Base-by-base conservation (phyloP, 2,888 invertebrate species). In the Boloria euphrosyne region DNA sequence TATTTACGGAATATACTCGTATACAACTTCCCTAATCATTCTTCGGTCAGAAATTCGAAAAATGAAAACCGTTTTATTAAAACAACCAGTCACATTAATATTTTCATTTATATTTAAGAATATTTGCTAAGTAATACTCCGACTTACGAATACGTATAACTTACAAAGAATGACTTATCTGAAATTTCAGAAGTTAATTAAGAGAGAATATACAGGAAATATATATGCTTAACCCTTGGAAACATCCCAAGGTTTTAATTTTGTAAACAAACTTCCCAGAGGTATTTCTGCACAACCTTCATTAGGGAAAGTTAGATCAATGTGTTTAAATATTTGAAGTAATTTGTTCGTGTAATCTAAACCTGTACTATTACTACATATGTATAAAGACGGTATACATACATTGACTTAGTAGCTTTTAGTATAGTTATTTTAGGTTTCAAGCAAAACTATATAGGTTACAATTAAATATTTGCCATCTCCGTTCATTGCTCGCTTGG, bases 181-280 rank as follows among this genome's bases (percentile, higher is more conserved):
- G n/a, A 18, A 22, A 16, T 18, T 18, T 14, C 55, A 44, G 5
- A 16, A 63, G 50, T 17, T 57, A 50, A 63, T 63, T 49, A 63
- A 63, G 49, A 38, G 49, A 14, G 49, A 50, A 57, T 57, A 27
- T 22, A 27, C 50, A 43, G 44, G 27, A 62, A 62, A 38, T 63
- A 57, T 16, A 44, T 38, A 50, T 57, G 38, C 27, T 22, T 43
- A 17, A 63, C 50, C 50, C 63, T 63, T 57, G 38, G 50, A 63
- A 54, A 57, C 43, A 63, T 63, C 50, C 44, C 57, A 54, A 54
- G 44, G 16, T 57, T 63, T 63, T 47, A 49, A 63, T 49, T 63
- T 57, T 44, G 57, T 63, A 47, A 57, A 47, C 57, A 57, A 63
- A 57, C 27, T 17, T 50, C 43, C 44, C 43, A 43, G 17, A 51